Evolutionary conservation across 2,113 vertebrate genomes (phyloP), one percentile per base, ranked within the genome.

Genomic region (Rhabdomys dilectus): DNA sequence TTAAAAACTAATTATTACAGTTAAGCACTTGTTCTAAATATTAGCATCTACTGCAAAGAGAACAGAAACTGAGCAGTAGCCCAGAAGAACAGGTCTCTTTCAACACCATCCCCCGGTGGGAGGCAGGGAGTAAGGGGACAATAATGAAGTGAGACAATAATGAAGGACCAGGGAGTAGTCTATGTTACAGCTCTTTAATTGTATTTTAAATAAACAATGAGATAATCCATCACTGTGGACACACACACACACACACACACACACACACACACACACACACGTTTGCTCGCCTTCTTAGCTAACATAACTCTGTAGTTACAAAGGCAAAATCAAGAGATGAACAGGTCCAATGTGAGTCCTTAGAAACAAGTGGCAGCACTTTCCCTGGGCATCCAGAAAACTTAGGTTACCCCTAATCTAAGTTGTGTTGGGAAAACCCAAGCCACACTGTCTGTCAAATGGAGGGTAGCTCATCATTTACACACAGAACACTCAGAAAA

Each of bases 21-120:
- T 84, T 76, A 77, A 82, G 5, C 86, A 81, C 73, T 42, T 76
- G 3, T 77, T 94, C 39, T 92, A 80, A 93, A 7, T 21, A 76
- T 80, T 94, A 91, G 48, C 45, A 85, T 70, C 48, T 93, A 85
- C 53, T 82, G 91, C 91, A 96, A 51, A 96, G 93, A 86, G 73
- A 78, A 64, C 45, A 72, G 13, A 68, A 51, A 60, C 17, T 62
- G 56, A 51, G 53, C 82, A 62, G 42, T 5, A 13, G 51, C 31
- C 1, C 42, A 82, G 34, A 76, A 95, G 45, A 42, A 7, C 7
- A 77, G 6, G 51, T 26, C 11, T 51, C n/a, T 53, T 60, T 58
- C 56, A 22, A 3, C 29, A 1, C 17, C 17, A 8, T 78, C 78
- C 51, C 56, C 31, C 26, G 19, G 42, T 48, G 24, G 62, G 42